A percentile compares a stretch with the other conserved stretches of the same genome.
phyloP scores from a whole-genome alignment of 2,888 invertebrate species.

The Cataglyphis altisquamis region DNA sequence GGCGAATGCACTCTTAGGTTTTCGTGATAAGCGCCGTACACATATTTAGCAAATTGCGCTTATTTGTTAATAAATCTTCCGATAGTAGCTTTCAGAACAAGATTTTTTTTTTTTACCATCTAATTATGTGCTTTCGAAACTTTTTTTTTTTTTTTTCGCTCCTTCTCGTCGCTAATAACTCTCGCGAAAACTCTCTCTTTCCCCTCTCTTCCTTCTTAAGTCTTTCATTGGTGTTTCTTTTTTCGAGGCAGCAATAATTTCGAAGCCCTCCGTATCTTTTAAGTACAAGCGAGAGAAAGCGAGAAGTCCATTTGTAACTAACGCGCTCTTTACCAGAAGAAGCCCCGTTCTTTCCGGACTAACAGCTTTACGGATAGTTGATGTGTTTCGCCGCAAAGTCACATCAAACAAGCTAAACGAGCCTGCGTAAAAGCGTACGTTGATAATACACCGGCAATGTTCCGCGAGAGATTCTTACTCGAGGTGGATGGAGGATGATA shows the following conservation, averaged over 20 bases:
- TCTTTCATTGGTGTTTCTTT: not conserved
- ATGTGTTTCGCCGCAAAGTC: conserved; percentile 10
- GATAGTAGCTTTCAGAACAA: not conserved
- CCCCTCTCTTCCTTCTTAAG: not conserved
- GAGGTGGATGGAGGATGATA: conserved; percentile 65
- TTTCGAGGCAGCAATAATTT: not conserved
- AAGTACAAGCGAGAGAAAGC: not conserved
- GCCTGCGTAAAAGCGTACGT: conserved; percentile 61
- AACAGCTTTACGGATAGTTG: conserved; percentile 10
- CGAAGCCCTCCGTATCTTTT: not conserved
- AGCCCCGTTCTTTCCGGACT: conserved; percentile 1
- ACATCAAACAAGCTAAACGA: conserved; percentile 44
- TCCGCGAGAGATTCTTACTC: conserved; percentile 36
- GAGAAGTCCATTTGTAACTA: conserved; percentile 14
- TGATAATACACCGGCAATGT: conserved; percentile 59
- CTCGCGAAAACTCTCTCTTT: not conserved
- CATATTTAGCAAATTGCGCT: conserved; percentile 55
- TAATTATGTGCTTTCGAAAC: not conserved
- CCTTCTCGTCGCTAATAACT: not conserved
- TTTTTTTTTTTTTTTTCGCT: not conserved
- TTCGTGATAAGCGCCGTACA: conserved; percentile 41
- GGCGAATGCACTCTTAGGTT: conserved; percentile 55
- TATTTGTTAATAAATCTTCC: not conserved
- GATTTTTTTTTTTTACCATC: not conserved
- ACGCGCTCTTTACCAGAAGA: not conserved